Evolutionary conservation across 2,113 vertebrate species (phyloP).

Genomic region (Dicerorhinus sumatrensis): DNA sequence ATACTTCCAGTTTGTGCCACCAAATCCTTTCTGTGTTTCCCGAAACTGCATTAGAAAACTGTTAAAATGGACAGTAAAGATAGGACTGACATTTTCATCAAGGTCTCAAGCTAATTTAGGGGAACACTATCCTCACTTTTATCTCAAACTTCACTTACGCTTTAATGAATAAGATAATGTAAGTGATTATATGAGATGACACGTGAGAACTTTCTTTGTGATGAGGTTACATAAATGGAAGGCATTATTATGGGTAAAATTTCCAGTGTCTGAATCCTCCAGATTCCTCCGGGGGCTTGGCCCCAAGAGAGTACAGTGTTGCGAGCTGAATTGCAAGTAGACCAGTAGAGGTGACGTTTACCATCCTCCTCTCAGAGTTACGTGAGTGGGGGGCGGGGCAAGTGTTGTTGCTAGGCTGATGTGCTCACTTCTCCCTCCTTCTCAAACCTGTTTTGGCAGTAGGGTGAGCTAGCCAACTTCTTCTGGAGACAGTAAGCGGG

Average conservation of each 20-base stretch:
- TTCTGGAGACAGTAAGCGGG: neutral
- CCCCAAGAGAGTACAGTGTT: neutral
- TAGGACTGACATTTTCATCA: neutral
- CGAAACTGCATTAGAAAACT: conserved; percentile 14
- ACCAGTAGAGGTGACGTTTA: neutral
- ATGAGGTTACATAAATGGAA: neutral
- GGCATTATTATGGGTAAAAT: neutral
- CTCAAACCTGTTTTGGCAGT: conserved; percentile 1
- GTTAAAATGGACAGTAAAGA: neutral
- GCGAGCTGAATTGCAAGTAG: neutral
- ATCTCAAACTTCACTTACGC: neutral
- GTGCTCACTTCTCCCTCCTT: neutral
- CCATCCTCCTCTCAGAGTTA: neutral
- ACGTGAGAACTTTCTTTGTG: neutral
- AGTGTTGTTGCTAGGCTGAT: neutral
- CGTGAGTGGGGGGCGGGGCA: neutral
- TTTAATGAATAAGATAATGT: neutral
- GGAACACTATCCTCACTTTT: neutral
- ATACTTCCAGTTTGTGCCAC: neutral
- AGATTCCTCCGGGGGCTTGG: neutral
- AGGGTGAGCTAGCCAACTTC: neutral
- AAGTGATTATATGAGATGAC: neutral
- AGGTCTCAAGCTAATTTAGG: neutral
- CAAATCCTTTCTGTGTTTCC: neutral
- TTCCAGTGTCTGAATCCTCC: neutral